phyloP scores from a whole-genome alignment of 2,113 vertebrate species.

The Perca fluviatilis region DNA sequence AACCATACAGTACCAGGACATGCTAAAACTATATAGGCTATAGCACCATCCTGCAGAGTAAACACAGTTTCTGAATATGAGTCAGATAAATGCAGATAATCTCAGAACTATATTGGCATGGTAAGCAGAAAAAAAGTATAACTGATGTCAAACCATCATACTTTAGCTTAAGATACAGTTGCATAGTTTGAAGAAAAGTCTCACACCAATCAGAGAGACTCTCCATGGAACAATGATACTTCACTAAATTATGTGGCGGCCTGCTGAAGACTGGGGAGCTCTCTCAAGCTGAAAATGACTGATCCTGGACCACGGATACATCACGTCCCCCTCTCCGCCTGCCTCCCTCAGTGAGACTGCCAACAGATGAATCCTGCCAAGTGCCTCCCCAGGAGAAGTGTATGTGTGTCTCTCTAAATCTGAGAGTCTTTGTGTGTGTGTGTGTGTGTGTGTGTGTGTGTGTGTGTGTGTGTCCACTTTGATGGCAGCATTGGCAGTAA shows the following conservation, averaged over 20 bases:
- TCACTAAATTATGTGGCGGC: slow-evolving; percentile 41
- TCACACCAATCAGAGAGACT: slow-evolving; percentile 35
- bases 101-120: too few species aligned
- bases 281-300: slow-evolving; percentile 69
- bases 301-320: slow-evolving; percentile 64
- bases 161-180: slow-evolving; percentile 1
- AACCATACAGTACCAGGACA: not conserved
- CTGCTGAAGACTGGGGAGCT: slow-evolving; percentile 60
- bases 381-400: slow-evolving; percentile 71
- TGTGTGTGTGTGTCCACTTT: slow-evolving; percentile 59
- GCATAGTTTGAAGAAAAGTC: not conserved
- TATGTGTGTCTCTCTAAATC: slow-evolving; percentile 40
- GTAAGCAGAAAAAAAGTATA: not conserved
- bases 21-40: not conserved
- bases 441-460: slow-evolving; percentile 15
- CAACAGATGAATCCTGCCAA: slow-evolving; percentile 77
- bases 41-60: not conserved
- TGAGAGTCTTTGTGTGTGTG: slow-evolving; percentile 12
- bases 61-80: not conserved
- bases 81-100: not conserved
- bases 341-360: slow-evolving; percentile 68
- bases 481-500: slow-evolving; percentile 75
- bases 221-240: slow-evolving; percentile 55
- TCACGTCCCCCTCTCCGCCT: slow-evolving; percentile 51
- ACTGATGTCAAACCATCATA: not conserved